Conservation (phyloP, 2,888 invertebrate species). For the Gryllus longicercus region DNA sequence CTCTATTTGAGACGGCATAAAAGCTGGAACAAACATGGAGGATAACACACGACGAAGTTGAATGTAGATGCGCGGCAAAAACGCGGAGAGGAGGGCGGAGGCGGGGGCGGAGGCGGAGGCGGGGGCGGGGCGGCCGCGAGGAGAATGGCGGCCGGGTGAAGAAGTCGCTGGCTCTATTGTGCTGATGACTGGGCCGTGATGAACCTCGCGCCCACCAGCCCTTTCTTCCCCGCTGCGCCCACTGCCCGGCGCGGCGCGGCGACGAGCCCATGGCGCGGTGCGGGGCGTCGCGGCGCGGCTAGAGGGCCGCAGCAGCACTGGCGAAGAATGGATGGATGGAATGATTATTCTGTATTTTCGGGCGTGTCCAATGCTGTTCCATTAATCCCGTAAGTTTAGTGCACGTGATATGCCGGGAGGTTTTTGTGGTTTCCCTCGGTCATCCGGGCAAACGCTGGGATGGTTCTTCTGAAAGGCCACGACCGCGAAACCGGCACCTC, state of each 20-base stretch:
- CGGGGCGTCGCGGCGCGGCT: too few species aligned
- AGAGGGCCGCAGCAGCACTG: too few species aligned
- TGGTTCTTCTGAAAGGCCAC: too few species aligned
- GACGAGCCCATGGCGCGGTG: not conserved
- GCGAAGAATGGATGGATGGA: too few species aligned
- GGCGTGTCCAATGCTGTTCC: too few species aligned
- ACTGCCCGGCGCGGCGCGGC: not conserved
- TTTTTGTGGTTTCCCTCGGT: too few species aligned
- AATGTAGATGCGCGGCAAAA: slow-evolving; percentile 22
- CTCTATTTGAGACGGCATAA: slow-evolving; percentile 37
- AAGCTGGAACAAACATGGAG: slow-evolving; percentile 36
- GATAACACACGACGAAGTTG: slow-evolving; percentile 24
- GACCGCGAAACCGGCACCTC: too few species aligned
- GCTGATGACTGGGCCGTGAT: slow-evolving; percentile 37
- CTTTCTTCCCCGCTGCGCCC: slow-evolving; percentile 32
- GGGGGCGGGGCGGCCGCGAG: slow-evolving; percentile 20
- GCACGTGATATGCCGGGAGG: too few species aligned
- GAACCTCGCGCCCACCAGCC: slow-evolving; percentile 33
- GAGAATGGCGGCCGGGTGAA: slow-evolving; percentile 29
- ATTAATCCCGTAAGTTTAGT: too few species aligned
- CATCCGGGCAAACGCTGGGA: too few species aligned
- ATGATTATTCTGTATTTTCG: too few species aligned
- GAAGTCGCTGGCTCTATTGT: slow-evolving; percentile 34
- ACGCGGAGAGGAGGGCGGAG: slow-evolving; percentile 4
- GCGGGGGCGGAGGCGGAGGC: not conserved